A percentile compares a stretch with the other conserved stretches of the same genome.
phyloP scores from a whole-genome alignment of 2,113 vertebrate species.

The Oophaga pumilio region DNA sequence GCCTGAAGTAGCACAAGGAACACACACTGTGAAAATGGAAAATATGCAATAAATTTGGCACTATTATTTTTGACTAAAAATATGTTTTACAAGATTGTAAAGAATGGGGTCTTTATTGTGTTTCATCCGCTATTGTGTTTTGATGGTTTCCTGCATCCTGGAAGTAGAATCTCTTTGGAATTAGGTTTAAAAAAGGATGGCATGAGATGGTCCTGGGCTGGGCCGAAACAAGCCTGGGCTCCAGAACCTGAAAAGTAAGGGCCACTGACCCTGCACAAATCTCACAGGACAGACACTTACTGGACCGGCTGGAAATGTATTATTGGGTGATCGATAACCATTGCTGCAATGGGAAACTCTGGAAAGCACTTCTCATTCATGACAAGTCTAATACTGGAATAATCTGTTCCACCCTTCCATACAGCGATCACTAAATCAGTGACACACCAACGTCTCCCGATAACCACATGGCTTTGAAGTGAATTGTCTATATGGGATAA shows the following conservation, averaged over 20 bases:
- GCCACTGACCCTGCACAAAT: background rate
- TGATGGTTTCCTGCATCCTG: constrained; percentile 13
- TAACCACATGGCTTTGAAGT: too few relatives aligned
- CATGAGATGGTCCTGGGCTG: background rate
- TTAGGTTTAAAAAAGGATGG: background rate
- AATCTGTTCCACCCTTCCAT: too few relatives aligned
- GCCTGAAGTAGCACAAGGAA: constrained; percentile 34
- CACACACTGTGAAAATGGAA: constrained; percentile 42
- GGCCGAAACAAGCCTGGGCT: background rate
- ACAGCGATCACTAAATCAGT: too few relatives aligned
- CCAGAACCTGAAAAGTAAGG: background rate
- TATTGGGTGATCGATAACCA: too few relatives aligned
- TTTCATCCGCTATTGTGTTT: background rate
- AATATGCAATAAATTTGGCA: constrained; percentile 27
- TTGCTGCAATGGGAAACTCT: too few relatives aligned
- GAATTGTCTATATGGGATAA: too few relatives aligned
- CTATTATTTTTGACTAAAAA: constrained; percentile 34
- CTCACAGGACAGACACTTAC: background rate
- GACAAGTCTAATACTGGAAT: too few relatives aligned
- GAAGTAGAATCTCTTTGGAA: background rate
- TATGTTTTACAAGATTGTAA: constrained; percentile 27
- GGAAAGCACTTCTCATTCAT: too few relatives aligned
- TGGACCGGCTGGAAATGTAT: too few relatives aligned
- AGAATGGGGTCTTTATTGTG: background rate
- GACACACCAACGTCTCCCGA: too few relatives aligned